Conservation (phyloP, 2,888 invertebrate species). For the Diplazon laetatorius region DNA sequence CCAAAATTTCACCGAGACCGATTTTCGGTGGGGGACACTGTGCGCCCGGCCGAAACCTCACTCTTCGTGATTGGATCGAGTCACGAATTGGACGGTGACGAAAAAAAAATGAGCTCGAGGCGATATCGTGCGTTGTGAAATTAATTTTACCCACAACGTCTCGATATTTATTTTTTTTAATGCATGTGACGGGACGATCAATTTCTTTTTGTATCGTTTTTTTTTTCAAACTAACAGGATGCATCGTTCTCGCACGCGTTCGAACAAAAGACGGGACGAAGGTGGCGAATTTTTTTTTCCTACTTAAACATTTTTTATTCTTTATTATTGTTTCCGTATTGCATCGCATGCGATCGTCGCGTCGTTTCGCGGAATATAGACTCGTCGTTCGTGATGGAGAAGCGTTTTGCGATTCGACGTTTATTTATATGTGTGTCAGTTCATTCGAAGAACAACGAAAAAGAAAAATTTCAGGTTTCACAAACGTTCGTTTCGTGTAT, state of each 20-base stretch:
- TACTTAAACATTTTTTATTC: not conserved
- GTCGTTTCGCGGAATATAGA: slow-evolving; percentile 44
- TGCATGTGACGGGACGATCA: slow-evolving; percentile 6
- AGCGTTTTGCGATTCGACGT: slow-evolving; percentile 34
- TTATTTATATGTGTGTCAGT: slow-evolving; percentile 10
- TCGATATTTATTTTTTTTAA: slow-evolving; percentile 24
- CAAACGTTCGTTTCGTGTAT: slow-evolving; percentile 31
- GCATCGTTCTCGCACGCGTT: slow-evolving; percentile 36
- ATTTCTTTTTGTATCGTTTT: no score
- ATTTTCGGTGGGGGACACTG: not conserved
- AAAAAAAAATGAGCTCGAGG: slow-evolving; percentile 26
- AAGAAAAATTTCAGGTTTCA: slow-evolving; percentile 37
- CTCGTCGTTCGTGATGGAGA: slow-evolving; percentile 40
- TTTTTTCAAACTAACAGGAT: slow-evolving; percentile 28
- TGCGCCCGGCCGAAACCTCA: slow-evolving; percentile 7
- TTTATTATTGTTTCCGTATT: slow-evolving; percentile 31
- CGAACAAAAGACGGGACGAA: slow-evolving; percentile 1
- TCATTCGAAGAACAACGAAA: slow-evolving; percentile 12
- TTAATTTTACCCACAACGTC: slow-evolving; percentile 38
- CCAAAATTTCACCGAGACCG: slow-evolving; percentile 1
- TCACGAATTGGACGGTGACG: no score
- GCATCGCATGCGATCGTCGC: slow-evolving; percentile 48
- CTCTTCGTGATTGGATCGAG: slow-evolving; percentile 28
- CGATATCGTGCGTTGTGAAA: slow-evolving; percentile 23
- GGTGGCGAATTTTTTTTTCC: slow-evolving; percentile 14